Evolutionary conservation across 2,888 invertebrate genomes (phyloP).

Genomic region (Cacoxenus indagator): DNA sequence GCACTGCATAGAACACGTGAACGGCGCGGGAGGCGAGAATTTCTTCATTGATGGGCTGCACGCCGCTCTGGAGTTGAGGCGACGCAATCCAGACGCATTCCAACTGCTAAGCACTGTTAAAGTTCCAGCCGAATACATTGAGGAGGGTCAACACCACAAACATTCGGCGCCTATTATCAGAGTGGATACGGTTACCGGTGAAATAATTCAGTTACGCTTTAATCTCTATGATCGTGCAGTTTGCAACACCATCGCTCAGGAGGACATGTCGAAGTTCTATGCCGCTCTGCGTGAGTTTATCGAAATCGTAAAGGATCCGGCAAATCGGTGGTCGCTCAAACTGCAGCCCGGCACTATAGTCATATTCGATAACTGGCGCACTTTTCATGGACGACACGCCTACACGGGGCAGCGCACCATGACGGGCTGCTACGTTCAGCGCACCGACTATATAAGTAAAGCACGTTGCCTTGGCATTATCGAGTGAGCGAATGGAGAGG

Average conservation of each 20-base stretch:
- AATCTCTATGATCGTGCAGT: constrained; percentile 83
- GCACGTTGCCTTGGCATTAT: constrained; percentile 73
- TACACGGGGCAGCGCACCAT: constrained; percentile 79
- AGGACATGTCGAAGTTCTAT: constrained; percentile 76
- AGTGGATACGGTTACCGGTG: constrained; percentile 73
- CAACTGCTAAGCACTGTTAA: constrained; percentile 74
- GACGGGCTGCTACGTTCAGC: constrained; percentile 80
- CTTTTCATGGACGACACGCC: constrained; percentile 80
- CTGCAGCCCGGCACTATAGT: constrained; percentile 79
- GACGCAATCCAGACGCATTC: constrained; percentile 74
- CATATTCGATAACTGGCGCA: constrained; percentile 84
- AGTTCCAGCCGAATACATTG: constrained; percentile 78
- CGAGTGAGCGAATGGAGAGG: constrained; percentile 39
- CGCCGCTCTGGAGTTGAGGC: constrained; percentile 74
- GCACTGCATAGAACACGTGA: constrained; percentile 73
- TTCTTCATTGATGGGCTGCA: constrained; percentile 82
- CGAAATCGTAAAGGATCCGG: constrained; percentile 72
- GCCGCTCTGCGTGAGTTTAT: constrained; percentile 73
- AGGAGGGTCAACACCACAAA: constrained; percentile 75
- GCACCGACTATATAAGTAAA: constrained; percentile 78
- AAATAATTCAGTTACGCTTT: constrained; percentile 77
- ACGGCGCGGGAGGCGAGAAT: constrained; percentile 80
- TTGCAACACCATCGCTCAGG: constrained; percentile 73
- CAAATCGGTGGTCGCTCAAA: constrained; percentile 75
- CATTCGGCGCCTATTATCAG: constrained; percentile 75